phyloP scores from a whole-genome alignment of 2,888 invertebrate species.

The Plemyria rubiginata region DNA sequence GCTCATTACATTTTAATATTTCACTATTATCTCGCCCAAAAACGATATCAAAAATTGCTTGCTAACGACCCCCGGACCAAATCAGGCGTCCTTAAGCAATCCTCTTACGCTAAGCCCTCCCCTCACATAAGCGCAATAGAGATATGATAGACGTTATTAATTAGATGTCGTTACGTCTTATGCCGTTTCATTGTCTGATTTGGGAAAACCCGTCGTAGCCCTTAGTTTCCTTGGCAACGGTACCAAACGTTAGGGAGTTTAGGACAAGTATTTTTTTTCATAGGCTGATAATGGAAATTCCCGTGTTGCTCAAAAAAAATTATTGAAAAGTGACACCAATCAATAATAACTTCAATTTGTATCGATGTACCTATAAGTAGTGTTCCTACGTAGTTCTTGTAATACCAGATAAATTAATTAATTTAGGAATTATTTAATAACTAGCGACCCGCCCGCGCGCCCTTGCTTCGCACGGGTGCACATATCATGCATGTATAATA shows the following conservation, averaged over 20 bases:
- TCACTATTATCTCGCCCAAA: slow-evolving; percentile 32
- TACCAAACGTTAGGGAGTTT: slow-evolving; percentile 13
- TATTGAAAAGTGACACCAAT: too few species aligned
- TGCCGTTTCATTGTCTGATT: slow-evolving; percentile 77
- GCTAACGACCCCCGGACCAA: slow-evolving; percentile 72
- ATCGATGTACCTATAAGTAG: too few species aligned
- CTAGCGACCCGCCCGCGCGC: too few species aligned
- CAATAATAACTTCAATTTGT: too few species aligned
- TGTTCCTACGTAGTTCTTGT: too few species aligned
- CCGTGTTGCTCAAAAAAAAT: too few species aligned
- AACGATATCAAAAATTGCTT: slow-evolving; percentile 64
- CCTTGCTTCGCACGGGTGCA: too few species aligned
- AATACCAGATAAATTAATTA: too few species aligned
- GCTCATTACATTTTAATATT: background rate
- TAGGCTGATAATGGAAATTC: background rate
- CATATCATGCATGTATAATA: too few species aligned
- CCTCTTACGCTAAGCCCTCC: slow-evolving; percentile 77
- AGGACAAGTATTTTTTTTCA: slow-evolving; percentile 10
- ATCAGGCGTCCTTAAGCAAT: slow-evolving; percentile 78
- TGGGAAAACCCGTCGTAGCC: slow-evolving; percentile 66
- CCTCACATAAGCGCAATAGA: slow-evolving; percentile 76
- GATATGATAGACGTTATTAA: slow-evolving; percentile 84
- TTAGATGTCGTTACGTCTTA: slow-evolving; percentile 82
- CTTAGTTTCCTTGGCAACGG: slow-evolving; percentile 59
- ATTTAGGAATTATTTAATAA: too few species aligned